Evolutionary conservation across 2,113 vertebrate species (phyloP).

Genomic region (Dendrocopos noguchii): DNA sequence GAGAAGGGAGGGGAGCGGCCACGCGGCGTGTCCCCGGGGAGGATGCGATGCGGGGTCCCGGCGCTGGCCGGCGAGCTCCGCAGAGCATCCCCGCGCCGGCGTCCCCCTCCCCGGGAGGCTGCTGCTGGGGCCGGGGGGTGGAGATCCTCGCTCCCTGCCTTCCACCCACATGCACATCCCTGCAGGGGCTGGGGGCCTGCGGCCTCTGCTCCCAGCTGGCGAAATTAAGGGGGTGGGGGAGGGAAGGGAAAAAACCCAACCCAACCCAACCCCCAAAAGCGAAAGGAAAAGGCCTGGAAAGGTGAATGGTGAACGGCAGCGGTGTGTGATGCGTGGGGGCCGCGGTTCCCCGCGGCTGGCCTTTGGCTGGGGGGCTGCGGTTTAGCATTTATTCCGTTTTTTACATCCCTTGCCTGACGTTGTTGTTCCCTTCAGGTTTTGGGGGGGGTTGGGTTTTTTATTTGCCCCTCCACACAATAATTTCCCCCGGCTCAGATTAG

Average conservation of each 20-base stretch:
- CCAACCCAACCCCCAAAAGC: too few species aligned
- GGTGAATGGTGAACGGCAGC: not conserved
- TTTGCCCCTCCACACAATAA: not conserved
- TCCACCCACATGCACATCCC: not conserved
- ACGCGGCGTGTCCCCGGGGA: not conserved
- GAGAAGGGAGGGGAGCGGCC: not conserved
- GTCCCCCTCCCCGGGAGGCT: not conserved
- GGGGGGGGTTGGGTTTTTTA: too few species aligned
- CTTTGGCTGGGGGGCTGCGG: too few species aligned
- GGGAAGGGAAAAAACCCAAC: not conserved
- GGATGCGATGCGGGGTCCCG: not conserved
- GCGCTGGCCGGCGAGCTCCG: not conserved
- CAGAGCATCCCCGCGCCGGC: not conserved
- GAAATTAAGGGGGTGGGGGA: too few species aligned
- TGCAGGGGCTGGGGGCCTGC: not conserved
- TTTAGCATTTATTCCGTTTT: too few species aligned
- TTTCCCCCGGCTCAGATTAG: not conserved
- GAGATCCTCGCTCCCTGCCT: not conserved
- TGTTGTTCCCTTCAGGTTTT: not conserved
- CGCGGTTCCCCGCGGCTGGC: not conserved
- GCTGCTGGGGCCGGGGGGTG: not conserved
- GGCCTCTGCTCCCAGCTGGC: not conserved
- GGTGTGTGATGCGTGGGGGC: not conserved
- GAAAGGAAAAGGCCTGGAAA: not conserved
- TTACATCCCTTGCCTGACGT: not conserved